Conservation (phyloP, 2,797 vertebrate species). For the Monodelphis domestica region DNA sequence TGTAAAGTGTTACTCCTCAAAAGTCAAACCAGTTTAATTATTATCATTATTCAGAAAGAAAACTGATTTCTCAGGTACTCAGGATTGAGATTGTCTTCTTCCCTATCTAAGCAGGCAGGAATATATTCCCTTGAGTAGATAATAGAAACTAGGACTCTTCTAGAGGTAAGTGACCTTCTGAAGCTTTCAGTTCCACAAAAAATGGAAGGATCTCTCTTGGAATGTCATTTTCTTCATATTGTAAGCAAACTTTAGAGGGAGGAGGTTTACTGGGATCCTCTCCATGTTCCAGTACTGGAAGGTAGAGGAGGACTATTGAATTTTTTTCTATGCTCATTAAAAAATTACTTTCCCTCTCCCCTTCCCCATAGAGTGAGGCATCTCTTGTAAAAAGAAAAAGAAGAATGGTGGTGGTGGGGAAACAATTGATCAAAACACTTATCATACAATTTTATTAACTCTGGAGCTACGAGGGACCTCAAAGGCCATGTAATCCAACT, state of each 20-base stretch:
- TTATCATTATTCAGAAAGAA: not conserved
- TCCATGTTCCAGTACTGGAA: not conserved
- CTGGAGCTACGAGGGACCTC: not conserved
- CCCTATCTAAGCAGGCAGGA: not conserved
- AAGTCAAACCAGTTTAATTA: not conserved
- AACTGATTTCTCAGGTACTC: not conserved
- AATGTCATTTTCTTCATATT: conserved; percentile 24
- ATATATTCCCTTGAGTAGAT: not conserved
- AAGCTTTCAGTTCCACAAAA: not conserved
- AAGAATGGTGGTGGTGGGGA: not conserved
- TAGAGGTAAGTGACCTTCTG: not conserved
- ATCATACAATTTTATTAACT: not conserved
- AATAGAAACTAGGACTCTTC: not conserved
- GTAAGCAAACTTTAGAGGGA: conserved; percentile 2
- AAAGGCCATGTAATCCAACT: not conserved
- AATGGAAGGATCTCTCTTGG: not conserved
- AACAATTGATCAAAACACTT: not conserved
- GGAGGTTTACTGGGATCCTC: not conserved
- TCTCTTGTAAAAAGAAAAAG: too few relatives aligned
- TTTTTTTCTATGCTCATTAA: not conserved
- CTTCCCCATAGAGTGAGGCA: not conserved
- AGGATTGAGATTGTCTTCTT: not conserved
- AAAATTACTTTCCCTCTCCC: not conserved
- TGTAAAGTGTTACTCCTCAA: not conserved
- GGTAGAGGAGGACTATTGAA: not conserved